These are phyloP conservation scores for Eriosoma lanigerum DNA, from an alignment of 1,140 invertebrate genomes.

Conservation along the genomic window DNA sequence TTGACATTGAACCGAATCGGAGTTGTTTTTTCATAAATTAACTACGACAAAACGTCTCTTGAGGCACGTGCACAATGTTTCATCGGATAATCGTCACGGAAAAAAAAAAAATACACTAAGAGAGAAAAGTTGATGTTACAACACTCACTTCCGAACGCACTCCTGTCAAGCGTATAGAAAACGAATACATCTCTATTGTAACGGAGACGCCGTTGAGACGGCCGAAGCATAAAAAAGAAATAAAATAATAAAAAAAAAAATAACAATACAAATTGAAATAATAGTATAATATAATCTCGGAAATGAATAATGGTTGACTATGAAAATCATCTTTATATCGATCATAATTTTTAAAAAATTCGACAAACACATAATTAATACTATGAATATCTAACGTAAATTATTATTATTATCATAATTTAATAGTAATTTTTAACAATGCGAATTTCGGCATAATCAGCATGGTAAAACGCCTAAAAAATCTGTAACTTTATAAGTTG, in stretches of 20 bases:
- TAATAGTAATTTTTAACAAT: too few relatives aligned
- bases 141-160: neutral
- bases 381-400: too few relatives aligned
- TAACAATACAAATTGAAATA: too few relatives aligned
- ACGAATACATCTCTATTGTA: constrained; percentile 20
- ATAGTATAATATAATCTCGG: neutral
- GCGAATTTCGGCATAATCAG: too few relatives aligned
- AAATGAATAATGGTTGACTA: neutral
- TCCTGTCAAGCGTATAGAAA: constrained; percentile 8
- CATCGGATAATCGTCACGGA: neutral
- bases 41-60: neutral
- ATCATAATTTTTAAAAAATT: too few relatives aligned
- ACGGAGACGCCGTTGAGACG: constrained; percentile 8
- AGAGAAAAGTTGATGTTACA: neutral
- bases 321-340: too few relatives aligned
- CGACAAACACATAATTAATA: too few relatives aligned
- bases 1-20: neutral
- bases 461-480: too few relatives aligned
- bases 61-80: neutral
- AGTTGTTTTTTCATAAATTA: constrained; percentile 35
- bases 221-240: neutral
- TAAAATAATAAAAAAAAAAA: neutral
- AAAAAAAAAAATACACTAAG: neutral
- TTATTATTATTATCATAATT: too few relatives aligned
- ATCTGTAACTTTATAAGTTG: too few relatives aligned